A percentile compares a stretch with the other conserved stretches of the same genome.
Conservation (phyloP, 2,888 invertebrate species). For the Cenopis cana region DNA sequence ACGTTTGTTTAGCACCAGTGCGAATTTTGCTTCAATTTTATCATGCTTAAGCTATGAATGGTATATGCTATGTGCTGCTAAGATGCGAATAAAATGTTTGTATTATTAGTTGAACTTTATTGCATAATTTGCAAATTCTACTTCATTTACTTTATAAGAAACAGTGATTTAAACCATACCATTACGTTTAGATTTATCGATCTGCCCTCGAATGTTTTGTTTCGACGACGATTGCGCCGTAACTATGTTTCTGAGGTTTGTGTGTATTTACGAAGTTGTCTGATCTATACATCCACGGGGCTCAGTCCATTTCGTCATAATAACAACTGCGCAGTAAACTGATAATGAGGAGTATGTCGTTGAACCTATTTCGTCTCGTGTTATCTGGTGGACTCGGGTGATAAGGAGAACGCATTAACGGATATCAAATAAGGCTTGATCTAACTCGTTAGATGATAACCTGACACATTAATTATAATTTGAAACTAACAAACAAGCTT, state of each 20-base stretch:
- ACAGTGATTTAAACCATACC: too few species aligned
- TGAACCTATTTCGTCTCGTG: neutral
- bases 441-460: neutral
- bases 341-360: neutral
- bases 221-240: too few species aligned
- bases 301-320: neutral
- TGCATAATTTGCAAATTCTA: neutral
- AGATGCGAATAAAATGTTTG: neutral
- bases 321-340: neutral
- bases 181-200: too few species aligned
- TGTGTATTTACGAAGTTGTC: neutral
- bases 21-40: neutral
- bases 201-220: too few species aligned
- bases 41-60: neutral
- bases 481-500: too few species aligned
- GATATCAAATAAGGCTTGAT: neutral
- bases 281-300: neutral
- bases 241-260: neutral
- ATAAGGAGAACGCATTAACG: neutral
- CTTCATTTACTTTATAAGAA: neutral
- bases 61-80: neutral
- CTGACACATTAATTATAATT: too few species aligned
- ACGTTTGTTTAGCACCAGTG: neutral
- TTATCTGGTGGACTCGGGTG: neutral
- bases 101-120: neutral